Conservation (phyloP, 1,140 invertebrate genomes). For the Protaetia brevitarsis region DNA sequence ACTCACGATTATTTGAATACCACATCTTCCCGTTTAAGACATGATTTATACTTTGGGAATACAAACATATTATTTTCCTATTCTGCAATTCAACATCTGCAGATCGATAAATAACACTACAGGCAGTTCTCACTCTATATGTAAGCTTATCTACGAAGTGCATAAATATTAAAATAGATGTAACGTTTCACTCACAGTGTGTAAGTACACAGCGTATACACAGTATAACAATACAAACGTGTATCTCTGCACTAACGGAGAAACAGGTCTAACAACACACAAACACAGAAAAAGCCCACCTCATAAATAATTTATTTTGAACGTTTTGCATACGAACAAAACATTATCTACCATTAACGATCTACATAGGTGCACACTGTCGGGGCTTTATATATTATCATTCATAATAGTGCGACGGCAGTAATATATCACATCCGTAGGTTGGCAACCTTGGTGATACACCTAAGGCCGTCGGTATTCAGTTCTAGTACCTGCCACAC, state of each 20-base stretch:
- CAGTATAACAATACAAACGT: background rate
- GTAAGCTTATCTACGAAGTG: background rate
- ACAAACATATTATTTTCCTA: background rate
- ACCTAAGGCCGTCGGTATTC: conserved; percentile 10
- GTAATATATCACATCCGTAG: conserved; percentile 4
- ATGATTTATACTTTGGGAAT: background rate
- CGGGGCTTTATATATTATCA: conserved; percentile 3
- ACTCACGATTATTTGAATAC: no score
- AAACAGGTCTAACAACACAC: background rate
- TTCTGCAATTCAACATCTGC: no score
- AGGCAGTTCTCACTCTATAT: background rate
- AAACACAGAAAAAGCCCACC: background rate
- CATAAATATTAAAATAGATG: conserved; percentile 16
- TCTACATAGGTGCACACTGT: no score
- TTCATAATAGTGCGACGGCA: conserved; percentile 4
- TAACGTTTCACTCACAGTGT: background rate
- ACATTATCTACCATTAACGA: background rate
- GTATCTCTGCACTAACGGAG: background rate
- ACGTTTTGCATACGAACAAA: conserved; percentile 9
- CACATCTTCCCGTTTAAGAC: background rate
- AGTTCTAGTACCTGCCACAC: background rate
- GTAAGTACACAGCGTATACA: no score
- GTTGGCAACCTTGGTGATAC: conserved; percentile 15
- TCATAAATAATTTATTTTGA: conserved; percentile 13
- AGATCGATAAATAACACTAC: background rate